phyloP scores from a whole-genome alignment of 2,113 vertebrate species.

The Mohoua ochrocephala region DNA sequence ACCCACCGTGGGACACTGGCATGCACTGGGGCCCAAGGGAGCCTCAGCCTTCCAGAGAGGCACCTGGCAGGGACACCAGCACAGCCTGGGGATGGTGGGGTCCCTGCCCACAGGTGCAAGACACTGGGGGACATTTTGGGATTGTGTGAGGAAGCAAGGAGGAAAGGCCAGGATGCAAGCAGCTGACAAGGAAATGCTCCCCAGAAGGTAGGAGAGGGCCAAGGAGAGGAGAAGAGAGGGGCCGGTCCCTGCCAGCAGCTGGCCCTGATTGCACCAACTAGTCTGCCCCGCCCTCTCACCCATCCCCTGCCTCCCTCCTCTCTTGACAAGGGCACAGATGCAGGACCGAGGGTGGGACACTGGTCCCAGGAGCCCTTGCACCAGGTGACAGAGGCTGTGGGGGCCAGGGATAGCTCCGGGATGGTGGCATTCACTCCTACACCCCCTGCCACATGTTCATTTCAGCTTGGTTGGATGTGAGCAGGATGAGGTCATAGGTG shows the following conservation, averaged over 20 bases:
- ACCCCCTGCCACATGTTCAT: not conserved
- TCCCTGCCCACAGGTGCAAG: not conserved
- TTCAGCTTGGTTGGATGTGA: not conserved
- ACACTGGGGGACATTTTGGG: not conserved
- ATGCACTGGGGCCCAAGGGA: accelerated
- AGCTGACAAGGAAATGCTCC: not conserved
- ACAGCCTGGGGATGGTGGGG: not conserved
- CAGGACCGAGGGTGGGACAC: not conserved
- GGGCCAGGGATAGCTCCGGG: not conserved
- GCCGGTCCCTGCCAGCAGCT: accelerated
- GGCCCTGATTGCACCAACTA: not conserved
- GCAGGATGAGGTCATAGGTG: not conserved
- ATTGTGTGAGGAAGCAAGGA: not conserved
- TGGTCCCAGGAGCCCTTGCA: not conserved
- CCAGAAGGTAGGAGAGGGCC: not conserved
- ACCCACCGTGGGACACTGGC: not conserved
- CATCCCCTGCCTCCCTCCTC: not conserved
- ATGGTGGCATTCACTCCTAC: not conserved
- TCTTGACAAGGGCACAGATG: not conserved
- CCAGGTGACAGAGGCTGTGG: not conserved
- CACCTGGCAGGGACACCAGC: not conserved
- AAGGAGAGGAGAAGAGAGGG: not conserved
- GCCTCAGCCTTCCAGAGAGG: not conserved
- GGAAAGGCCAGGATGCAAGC: not conserved
- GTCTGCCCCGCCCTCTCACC: not conserved